Evolutionary conservation across 2,888 invertebrate genomes (phyloP).

Genomic region (Dicyrtomina minuta): DNA sequence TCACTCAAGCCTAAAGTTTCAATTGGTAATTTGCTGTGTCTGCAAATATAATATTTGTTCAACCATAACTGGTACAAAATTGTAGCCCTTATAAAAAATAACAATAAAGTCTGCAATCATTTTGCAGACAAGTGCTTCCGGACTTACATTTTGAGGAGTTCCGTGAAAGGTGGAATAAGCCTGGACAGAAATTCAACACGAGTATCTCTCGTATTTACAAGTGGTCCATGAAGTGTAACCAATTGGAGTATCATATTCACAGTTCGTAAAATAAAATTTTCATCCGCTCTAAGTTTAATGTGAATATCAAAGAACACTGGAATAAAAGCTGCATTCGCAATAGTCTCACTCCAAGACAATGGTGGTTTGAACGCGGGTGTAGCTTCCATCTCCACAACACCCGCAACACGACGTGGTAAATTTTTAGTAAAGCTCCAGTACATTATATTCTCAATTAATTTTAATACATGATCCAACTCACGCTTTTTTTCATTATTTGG

Average conservation of each 20-base stretch:
- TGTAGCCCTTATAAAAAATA: neutral
- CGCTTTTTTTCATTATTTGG: conserved; percentile 31
- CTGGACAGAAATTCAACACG: conserved; percentile 62
- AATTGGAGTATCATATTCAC: conserved; percentile 80
- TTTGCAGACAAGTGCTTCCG: too few relatives aligned
- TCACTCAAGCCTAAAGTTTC: conserved; percentile 70
- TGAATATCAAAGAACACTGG: conserved; percentile 60
- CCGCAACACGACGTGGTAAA: conserved; percentile 48
- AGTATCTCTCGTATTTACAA: conserved; percentile 60
- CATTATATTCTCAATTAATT: conserved; percentile 47
- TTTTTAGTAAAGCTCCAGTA: conserved; percentile 52
- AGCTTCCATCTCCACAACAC: conserved; percentile 49
- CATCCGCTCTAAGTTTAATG: conserved; percentile 74
- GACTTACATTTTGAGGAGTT: conserved; percentile 47
- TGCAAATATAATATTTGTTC: conserved; percentile 27
- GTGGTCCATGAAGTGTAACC: conserved; percentile 67
- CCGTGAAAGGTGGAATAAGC: conserved; percentile 49
- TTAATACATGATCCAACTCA: conserved; percentile 48
- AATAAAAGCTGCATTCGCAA: conserved; percentile 46
- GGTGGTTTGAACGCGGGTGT: conserved; percentile 51
- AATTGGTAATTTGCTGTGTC: conserved; percentile 47
- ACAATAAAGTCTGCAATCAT: neutral
- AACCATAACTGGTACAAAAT: conserved; percentile 9
- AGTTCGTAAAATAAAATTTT: conserved; percentile 74
- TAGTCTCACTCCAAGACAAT: conserved; percentile 44